Percentiles rank a stretch among this genome's conserved stretches.
Conservation (phyloP, 2,888 invertebrate species). For the Rapana venosa region DNA sequence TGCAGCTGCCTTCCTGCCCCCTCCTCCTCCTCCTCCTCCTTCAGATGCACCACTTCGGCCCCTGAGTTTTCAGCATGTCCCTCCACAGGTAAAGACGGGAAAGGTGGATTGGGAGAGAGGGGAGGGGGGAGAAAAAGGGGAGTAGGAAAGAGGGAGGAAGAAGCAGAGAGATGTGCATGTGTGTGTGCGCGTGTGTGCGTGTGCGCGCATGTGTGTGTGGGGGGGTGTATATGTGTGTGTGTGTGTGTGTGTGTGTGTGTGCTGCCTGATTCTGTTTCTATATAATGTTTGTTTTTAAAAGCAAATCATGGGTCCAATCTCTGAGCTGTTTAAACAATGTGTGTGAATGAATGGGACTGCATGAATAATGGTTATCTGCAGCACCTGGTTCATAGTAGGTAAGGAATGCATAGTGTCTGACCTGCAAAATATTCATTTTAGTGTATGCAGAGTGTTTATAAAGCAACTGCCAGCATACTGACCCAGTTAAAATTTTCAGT, state of each 20-base stretch:
- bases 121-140: background rate
- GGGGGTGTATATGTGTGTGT: background rate
- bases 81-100: constrained; percentile 43
- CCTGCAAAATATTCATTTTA: too few relatives aligned
- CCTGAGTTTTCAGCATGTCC: constrained; percentile 42
- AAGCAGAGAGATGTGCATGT: background rate
- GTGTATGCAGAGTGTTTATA: too few relatives aligned
- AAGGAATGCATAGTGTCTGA: too few relatives aligned
- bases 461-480: too few relatives aligned
- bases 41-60: constrained; percentile 20
- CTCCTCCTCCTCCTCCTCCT: constrained; percentile 40
- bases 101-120: background rate
- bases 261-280: background rate
- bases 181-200: background rate
- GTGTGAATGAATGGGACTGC: too few relatives aligned
- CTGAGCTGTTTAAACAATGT: too few relatives aligned
- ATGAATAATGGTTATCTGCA: too few relatives aligned
- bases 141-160: background rate
- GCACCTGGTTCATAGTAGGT: too few relatives aligned
- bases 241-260: background rate
- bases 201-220: background rate
- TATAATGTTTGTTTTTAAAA: background rate
- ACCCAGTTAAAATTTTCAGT: too few relatives aligned
- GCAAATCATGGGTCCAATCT: too few relatives aligned
- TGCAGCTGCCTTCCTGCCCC: constrained; percentile 27